A percentile compares a stretch with the other conserved stretches of the same genome.
Evolutionary conservation across 1,140 invertebrate genomes (phyloP).

Genomic region (Hestina assimilis): DNA sequence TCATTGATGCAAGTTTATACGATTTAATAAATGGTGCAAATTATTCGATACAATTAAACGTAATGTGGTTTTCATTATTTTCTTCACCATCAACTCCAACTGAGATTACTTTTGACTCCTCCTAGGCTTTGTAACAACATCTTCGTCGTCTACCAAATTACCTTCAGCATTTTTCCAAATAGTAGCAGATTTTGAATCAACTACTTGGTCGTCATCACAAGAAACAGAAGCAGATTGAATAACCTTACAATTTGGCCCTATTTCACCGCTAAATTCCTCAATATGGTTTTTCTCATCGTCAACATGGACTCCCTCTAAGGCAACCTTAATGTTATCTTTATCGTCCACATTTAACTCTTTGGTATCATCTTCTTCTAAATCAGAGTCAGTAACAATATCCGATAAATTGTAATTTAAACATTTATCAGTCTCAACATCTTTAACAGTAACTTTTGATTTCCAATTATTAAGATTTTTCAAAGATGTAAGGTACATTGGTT

Average conservation of each 20-base stretch:
- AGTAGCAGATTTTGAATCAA: not conserved
- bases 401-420: slow-evolving; percentile 16
- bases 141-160: slow-evolving; percentile 43
- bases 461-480: slow-evolving; percentile 80
- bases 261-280: slow-evolving; percentile 20
- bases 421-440: slow-evolving; percentile 7
- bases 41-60: too few relatives aligned
- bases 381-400: slow-evolving; percentile 11
- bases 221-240: slow-evolving; percentile 31
- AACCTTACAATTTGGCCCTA: slow-evolving; percentile 17
- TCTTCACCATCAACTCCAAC: not conserved
- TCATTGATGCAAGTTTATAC: too few relatives aligned
- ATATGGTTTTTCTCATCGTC: slow-evolving; percentile 8
- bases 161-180: slow-evolving; percentile 37
- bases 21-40: too few relatives aligned
- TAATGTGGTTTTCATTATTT: not conserved
- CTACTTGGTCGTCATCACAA: slow-evolving; percentile 41
- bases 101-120: slow-evolving; percentile 14
- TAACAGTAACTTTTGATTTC: slow-evolving; percentile 70
- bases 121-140: slow-evolving; percentile 22
- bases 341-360: not conserved
- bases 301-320: slow-evolving; percentile 3
- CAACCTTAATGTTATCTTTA: not conserved
- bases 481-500: slow-evolving; percentile 84
- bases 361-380: slow-evolving; percentile 17